These are phyloP conservation scores for Clitarchus hookeri DNA, from an alignment of 2,888 invertebrate genomes.

Conservation along the genomic window DNA sequence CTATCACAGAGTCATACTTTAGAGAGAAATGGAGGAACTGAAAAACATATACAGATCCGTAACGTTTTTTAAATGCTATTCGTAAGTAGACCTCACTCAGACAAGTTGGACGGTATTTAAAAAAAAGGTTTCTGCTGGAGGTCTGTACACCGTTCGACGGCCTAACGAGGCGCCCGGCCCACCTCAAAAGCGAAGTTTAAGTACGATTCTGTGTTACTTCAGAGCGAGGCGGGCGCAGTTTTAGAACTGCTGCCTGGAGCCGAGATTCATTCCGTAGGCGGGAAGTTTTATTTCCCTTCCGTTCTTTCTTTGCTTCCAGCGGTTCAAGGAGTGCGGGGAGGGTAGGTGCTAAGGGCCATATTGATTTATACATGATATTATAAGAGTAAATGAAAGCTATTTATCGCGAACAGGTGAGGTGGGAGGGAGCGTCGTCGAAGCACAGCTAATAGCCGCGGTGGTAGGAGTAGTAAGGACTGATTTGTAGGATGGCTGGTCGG, in stretches of 20 bases:
- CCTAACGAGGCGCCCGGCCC: no score
- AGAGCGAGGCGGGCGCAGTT: no score
- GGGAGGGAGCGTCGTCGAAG: not conserved
- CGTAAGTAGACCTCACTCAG: no score
- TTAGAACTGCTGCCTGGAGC: not conserved
- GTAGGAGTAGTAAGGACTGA: not conserved
- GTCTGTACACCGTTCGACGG: no score
- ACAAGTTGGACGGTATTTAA: no score
- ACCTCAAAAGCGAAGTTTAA: no score
- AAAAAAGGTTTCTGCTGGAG: no score
- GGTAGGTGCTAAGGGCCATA: not conserved
- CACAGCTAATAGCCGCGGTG: not conserved
- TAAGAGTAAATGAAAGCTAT: constrained; percentile 14
- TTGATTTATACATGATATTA: constrained; percentile 2
- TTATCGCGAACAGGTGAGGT: not conserved
- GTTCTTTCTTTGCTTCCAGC: not conserved
- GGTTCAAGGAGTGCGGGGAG: not conserved
- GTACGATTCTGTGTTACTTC: no score
- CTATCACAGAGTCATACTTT: no score
- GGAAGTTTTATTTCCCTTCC: not conserved
- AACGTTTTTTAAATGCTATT: no score
- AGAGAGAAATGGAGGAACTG: no score
- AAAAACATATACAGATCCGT: no score
- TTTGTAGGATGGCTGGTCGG: not conserved
- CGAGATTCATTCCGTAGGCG: not conserved